These are phyloP conservation scores for Vultur gryphus DNA, from an alignment of 2,797 vertebrate genomes.

Conservation along the genomic window DNA sequence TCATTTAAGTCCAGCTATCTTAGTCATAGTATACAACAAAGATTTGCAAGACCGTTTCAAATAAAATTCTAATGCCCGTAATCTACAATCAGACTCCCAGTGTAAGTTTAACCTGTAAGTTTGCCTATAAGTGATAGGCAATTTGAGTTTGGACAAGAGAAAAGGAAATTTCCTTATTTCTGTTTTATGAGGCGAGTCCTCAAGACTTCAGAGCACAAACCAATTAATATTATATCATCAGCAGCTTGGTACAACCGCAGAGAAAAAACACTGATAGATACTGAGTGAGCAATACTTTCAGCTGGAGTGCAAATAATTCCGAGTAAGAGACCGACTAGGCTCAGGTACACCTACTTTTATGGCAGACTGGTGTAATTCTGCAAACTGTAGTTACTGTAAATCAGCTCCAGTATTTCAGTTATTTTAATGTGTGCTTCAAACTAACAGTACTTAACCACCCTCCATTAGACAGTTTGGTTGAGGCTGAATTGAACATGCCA, in stretches of 20 bases:
- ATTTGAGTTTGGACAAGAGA: neutral
- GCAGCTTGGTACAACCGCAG: neutral
- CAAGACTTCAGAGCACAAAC: neutral
- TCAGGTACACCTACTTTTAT: neutral
- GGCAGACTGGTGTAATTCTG: neutral
- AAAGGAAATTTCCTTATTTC: neutral
- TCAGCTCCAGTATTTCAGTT: neutral
- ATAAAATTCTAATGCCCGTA: neutral
- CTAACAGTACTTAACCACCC: neutral
- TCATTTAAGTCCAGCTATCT: neutral
- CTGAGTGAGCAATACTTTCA: neutral
- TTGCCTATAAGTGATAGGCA: neutral
- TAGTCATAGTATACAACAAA: neutral
- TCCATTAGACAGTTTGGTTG: neutral
- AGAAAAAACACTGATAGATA: neutral
- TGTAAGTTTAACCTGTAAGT: neutral
- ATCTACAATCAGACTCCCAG: neutral
- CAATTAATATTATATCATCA: neutral
- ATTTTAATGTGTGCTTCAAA: neutral
- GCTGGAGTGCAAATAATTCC: neutral
- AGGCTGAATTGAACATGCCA: neutral
- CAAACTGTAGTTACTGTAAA: neutral
- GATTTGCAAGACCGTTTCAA: neutral
- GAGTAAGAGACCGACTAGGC: neutral
- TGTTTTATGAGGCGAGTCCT: neutral